These are phyloP conservation scores for Phalacrocorax aristotelis DNA, from an alignment of 2,113 vertebrate genomes.

Conservation along the genomic window DNA sequence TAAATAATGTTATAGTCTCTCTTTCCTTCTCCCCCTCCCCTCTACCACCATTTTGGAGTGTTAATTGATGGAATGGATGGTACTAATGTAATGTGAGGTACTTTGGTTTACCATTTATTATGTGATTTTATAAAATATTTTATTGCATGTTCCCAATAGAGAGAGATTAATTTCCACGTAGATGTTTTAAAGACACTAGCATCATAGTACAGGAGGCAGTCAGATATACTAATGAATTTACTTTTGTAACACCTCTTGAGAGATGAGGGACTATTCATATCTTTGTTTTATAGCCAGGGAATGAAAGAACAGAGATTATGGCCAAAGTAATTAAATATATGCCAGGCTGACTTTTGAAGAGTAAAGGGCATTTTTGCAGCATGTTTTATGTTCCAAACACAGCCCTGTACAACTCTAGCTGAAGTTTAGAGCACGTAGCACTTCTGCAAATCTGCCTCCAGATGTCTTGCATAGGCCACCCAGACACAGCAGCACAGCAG, in stretches of 20 bases:
- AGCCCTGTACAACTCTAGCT: neutral
- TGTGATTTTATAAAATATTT: neutral
- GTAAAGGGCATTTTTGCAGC: neutral
- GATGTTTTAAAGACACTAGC: neutral
- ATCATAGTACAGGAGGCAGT: neutral
- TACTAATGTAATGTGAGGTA: neutral
- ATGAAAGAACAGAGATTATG: neutral
- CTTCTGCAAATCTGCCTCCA: neutral
- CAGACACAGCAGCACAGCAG: neutral
- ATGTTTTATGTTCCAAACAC: neutral
- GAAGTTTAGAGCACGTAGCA: neutral
- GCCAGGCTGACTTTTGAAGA: neutral
- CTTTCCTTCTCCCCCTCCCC: neutral
- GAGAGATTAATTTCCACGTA: neutral
- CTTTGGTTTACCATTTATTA: neutral
- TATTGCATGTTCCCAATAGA: neutral
- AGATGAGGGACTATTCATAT: neutral
- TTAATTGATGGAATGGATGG: neutral
- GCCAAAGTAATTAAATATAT: neutral
- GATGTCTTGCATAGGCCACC: neutral
- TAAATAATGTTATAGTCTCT: neutral
- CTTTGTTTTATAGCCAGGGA: neutral
- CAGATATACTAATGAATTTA: neutral
- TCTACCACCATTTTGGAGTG: neutral
- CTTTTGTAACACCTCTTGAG: neutral